These are phyloP conservation scores for Asobara japonica DNA, from an alignment of 1,140 invertebrate genomes.

Conservation along the genomic window DNA sequence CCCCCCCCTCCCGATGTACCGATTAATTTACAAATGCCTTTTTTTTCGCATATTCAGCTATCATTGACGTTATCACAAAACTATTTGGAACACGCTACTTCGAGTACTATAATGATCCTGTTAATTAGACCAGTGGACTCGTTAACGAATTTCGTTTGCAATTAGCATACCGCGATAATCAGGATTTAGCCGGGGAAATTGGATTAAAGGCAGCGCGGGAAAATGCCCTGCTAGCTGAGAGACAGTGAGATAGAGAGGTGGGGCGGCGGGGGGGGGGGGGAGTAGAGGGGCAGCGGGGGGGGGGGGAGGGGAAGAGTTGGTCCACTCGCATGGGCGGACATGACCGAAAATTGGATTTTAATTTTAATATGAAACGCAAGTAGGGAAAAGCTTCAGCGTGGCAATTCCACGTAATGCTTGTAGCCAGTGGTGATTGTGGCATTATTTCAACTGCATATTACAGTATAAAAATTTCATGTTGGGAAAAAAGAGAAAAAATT, in stretches of 20 bases:
- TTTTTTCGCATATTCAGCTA: not conserved
- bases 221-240: not conserved
- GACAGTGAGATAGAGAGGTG: too few relatives aligned
- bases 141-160: constrained; percentile 33
- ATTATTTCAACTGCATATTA: constrained; percentile 29
- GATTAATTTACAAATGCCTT: constrained; percentile 4
- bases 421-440: not conserved
- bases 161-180: constrained; percentile 34
- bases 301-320: not conserved
- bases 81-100: constrained; percentile 4
- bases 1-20: not conserved
- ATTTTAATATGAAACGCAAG: constrained; percentile 30
- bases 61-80: constrained; percentile 9
- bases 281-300: not conserved
- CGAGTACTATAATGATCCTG: constrained; percentile 30
- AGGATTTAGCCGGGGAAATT: constrained; percentile 32
- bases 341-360: constrained; percentile 37
- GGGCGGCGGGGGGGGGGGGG: not conserved
- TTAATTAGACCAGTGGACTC: constrained; percentile 29
- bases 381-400: not conserved
- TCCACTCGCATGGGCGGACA: constrained; percentile 20
- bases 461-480: not conserved
- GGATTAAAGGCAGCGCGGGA: constrained; percentile 29
- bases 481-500: not conserved
- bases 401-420: constrained; percentile 29